Base-by-base conservation (phyloP, 2,888 invertebrate genomes). In the Barypeithes pellucidus region DNA sequence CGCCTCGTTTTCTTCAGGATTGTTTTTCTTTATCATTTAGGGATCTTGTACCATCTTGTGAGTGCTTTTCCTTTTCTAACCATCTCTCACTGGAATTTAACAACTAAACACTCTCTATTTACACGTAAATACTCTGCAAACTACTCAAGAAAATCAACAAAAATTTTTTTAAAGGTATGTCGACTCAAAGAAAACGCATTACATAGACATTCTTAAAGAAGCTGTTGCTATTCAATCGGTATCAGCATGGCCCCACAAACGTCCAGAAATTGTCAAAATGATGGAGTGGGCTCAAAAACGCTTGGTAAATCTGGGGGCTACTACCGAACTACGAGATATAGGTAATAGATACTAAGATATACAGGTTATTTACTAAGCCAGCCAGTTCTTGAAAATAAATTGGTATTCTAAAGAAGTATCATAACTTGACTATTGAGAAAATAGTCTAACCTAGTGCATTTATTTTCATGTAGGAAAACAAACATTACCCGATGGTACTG, bases 181-280 rank as follows among this genome's bases (percentile, higher is more conserved):
- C 73, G 97, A 98, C 82, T 86, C 7, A 29, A 29, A 29, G 29
- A 29, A 29, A 29, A 9, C 5, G 3, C 7, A 29, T 66, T 99
- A 94, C 84, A 94, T 98, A 74, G 87, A 91, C 59, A 90, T 91
- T 75, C 88, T 99, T 70, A 90, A 90, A 67, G 94, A 96, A 82
- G 95, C 94, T 0, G 97, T 99, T 24, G 95, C 94, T 2, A 98
- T 99, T 82, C 93, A 94, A 80, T 97, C 97, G 4, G 97, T 99
- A n/a, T 98, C 98, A 22, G 93, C 95, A 82, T 96, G 95, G 92
- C 91, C 94, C 3, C 93, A 95, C 73, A 90, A 91, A 76, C 90
- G 98, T 54, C 86, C 87, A 14, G 97, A 98, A 77, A 92, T 96
- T 77, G 87, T 91, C 14, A 91, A 90, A 78, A 97, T 98, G 97